These are phyloP conservation scores for Globia sparganii DNA, from an alignment of 2,888 invertebrate genomes.

Conservation along the genomic window DNA sequence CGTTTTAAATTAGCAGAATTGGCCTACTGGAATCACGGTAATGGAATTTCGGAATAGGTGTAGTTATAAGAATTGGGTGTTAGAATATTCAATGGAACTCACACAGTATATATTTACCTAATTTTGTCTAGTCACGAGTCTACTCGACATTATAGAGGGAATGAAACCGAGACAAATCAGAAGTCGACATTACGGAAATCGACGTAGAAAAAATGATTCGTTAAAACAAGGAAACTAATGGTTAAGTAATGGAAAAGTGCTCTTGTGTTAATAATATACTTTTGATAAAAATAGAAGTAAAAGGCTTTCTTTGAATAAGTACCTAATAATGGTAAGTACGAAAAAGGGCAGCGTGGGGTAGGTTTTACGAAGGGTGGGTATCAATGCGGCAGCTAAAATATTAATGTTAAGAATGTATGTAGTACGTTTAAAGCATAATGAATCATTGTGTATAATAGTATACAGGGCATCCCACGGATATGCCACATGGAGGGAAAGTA, in stretches of 20 bases:
- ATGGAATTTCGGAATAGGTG: slow-evolving; percentile 37
- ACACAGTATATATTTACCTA: neutral
- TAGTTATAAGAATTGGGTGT: slow-evolving; percentile 22
- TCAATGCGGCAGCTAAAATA: slow-evolving; percentile 9
- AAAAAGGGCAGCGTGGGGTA: neutral
- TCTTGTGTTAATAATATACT: neutral
- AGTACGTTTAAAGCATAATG: neutral
- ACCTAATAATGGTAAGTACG: slow-evolving; percentile 1
- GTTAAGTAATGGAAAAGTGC: neutral
- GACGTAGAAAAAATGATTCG: neutral
- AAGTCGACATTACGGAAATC: too few relatives aligned
- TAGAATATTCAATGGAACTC: slow-evolving; percentile 24
- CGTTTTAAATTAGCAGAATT: too few relatives aligned
- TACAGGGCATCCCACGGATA: too few relatives aligned
- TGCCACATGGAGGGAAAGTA: too few relatives aligned
- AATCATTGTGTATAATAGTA: neutral
- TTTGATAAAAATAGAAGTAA: neutral
- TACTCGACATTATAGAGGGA: too few relatives aligned
- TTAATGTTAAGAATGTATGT: slow-evolving; percentile 5
- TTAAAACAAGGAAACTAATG: neutral
- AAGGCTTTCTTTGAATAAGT: slow-evolving; percentile 19
- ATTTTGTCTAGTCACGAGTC: neutral
- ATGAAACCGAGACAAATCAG: neutral
- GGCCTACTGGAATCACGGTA: slow-evolving; percentile 45
- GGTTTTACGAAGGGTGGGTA: neutral